These are phyloP conservation scores for Nansenia antarctica DNA, from an alignment of 2,113 vertebrate species.

Conservation along the genomic window DNA sequence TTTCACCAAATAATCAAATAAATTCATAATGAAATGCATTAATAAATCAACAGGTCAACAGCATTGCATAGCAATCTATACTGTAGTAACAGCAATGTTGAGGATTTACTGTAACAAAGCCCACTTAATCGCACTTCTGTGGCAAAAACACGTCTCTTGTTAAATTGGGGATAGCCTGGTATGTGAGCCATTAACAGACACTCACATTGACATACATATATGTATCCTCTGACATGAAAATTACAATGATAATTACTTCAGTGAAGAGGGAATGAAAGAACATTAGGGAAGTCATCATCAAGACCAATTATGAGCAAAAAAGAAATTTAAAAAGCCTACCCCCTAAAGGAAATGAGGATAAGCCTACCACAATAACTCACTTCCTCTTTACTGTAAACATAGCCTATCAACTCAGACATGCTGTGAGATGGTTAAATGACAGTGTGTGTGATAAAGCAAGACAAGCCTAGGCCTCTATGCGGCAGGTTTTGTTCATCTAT, in stretches of 20 bases:
- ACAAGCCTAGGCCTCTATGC: neutral
- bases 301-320: neutral
- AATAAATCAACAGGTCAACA: constrained; percentile 95
- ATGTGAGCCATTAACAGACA: no score
- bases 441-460: neutral
- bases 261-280: neutral
- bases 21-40: constrained; percentile 97
- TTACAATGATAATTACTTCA: neutral
- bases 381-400: constrained; percentile 13
- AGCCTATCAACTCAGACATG: neutral
- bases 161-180: no score
- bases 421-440: neutral
- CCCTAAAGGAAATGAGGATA: neutral
- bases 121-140: neutral
- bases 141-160: no score
- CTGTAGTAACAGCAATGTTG: constrained; percentile 31
- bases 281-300: neutral
- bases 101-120: constrained; percentile 27
- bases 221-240: neutral
- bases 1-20: constrained; percentile 98
- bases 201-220: neutral
- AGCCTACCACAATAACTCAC: neutral
- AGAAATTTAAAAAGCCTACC: neutral
- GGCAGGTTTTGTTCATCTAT: no score
- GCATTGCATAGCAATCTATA: constrained; percentile 22